Conservation (phyloP, 2,113 vertebrate species). For the Megaceryle maxima region DNA sequence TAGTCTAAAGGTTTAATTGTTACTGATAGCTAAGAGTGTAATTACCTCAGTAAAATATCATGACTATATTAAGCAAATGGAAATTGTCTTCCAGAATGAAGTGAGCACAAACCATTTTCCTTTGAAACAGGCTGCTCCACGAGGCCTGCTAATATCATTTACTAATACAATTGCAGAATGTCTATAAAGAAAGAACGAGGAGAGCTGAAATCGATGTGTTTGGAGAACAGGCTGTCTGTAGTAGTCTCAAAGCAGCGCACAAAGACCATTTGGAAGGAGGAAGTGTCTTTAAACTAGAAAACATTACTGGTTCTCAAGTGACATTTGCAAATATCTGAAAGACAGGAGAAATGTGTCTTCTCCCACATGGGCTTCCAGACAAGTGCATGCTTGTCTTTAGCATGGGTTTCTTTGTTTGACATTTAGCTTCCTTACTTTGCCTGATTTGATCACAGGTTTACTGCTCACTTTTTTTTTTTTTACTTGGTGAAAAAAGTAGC, state of each 20-base stretch:
- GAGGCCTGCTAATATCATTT: not conserved
- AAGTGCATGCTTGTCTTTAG: not conserved
- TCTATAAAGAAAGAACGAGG: not conserved
- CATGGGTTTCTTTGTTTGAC: not conserved
- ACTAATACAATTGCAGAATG: not conserved
- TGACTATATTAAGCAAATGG: conserved; percentile 82
- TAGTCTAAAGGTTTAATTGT: conserved; percentile 80
- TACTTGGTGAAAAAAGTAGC: not conserved
- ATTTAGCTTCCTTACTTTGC: not conserved
- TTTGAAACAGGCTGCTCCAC: conserved; percentile 58
- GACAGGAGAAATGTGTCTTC: not conserved
- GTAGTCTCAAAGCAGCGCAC: not conserved
- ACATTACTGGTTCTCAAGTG: not conserved
- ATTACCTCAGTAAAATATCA: conserved; percentile 82
- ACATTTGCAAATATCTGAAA: not conserved
- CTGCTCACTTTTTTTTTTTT: not conserved
- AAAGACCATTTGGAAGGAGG: not conserved
- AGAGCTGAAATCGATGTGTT: not conserved
- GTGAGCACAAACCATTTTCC: conserved; percentile 70
- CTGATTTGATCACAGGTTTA: not conserved
- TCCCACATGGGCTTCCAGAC: not conserved
- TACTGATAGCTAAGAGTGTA: conserved; percentile 81
- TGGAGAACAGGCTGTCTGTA: not conserved
- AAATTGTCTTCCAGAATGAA: conserved; percentile 74
- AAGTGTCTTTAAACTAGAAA: not conserved